Conservation (phyloP, 2,113 vertebrate genomes). For the Dicaeum eximium region DNA sequence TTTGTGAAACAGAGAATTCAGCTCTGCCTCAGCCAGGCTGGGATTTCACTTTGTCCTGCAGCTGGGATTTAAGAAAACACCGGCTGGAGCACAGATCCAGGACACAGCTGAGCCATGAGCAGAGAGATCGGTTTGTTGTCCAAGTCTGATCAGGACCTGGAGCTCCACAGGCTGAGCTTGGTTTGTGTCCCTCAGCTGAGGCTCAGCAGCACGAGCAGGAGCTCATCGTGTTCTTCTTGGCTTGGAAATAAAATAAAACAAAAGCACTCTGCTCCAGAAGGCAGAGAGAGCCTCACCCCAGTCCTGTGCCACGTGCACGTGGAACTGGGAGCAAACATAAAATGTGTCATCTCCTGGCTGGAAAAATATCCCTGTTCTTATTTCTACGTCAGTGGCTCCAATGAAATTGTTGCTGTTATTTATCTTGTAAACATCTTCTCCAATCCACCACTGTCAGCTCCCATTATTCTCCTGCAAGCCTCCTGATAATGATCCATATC, state of each 20-base stretch:
- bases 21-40: not conserved
- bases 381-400: not conserved
- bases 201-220: not conserved
- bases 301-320: not conserved
- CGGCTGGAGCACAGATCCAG: not conserved
- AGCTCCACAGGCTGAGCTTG: not conserved
- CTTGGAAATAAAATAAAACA: not conserved
- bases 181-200: not conserved
- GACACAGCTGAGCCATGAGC: not conserved
- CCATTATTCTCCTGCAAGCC: not conserved
- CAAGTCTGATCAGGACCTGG: rapidly evolving
- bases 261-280: not conserved
- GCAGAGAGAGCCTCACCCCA: not conserved
- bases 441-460: not conserved
- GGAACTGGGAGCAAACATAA: not conserved
- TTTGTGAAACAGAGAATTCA: not conserved
- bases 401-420: not conserved
- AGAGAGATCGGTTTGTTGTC: not conserved
- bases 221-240: not conserved
- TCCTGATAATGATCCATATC: not conserved
- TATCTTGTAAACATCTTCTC: conserved; percentile 27
- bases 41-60: not conserved
- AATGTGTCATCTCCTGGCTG: not conserved
- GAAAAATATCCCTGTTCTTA: not conserved
- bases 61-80: not conserved